These are phyloP conservation scores for Sminthurides aquaticus DNA, from an alignment of 2,888 invertebrate genomes.

Conservation along the genomic window DNA sequence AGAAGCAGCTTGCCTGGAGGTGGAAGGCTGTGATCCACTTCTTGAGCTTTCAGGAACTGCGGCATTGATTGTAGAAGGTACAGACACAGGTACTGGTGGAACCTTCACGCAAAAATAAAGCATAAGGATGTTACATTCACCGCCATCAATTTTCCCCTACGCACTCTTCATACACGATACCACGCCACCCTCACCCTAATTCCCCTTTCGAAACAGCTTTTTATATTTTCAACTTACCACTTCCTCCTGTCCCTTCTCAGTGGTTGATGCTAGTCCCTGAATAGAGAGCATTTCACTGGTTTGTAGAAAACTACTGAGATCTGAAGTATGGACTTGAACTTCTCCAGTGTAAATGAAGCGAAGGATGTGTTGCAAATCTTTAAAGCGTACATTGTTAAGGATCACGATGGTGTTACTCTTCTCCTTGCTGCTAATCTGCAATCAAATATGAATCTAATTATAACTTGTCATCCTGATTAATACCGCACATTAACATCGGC, in stretches of 20 bases:
- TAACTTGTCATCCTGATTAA: background rate
- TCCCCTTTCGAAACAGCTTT: too few species aligned
- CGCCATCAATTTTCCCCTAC: too few species aligned
- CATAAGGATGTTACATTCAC: too few species aligned
- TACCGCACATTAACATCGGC: too few species aligned
- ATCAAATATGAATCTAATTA: background rate
- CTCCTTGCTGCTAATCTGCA: slow-evolving; percentile 18
- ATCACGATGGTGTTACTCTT: slow-evolving; percentile 24
- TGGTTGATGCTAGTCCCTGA: background rate
- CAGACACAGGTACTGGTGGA: background rate
- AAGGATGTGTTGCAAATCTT: slow-evolving; percentile 29
- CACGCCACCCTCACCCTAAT: too few species aligned
- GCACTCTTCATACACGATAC: too few species aligned
- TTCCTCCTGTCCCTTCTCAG: background rate
- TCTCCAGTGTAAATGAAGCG: slow-evolving; percentile 34
- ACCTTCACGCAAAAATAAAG: too few species aligned
- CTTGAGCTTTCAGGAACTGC: background rate
- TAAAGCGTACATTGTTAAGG: slow-evolving; percentile 24
- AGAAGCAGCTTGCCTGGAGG: background rate
- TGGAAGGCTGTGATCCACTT: background rate
- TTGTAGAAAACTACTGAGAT: slow-evolving; percentile 3
- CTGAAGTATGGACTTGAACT: slow-evolving; percentile 14
- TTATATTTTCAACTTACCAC: too few species aligned
- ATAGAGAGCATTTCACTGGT: background rate
- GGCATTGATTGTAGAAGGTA: background rate